Evolutionary conservation across 2,888 invertebrate genomes (phyloP).

Genomic region (Sphaerophoria taeniata): DNA sequence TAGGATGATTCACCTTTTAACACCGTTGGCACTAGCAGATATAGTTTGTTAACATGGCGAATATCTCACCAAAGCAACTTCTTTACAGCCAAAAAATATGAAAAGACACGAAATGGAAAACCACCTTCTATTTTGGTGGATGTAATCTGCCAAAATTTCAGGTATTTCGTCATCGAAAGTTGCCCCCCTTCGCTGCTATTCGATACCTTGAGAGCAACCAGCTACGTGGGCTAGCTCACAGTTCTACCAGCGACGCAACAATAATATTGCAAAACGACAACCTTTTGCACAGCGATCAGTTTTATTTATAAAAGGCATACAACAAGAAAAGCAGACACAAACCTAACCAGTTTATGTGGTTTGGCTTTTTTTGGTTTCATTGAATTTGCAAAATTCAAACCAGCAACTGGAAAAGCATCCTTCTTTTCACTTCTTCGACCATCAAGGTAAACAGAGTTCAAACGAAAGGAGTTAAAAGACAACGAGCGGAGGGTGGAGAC

Average conservation of each 20-base stretch:
- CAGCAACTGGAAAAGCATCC: slow-evolving; percentile 57
- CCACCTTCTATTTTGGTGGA: slow-evolving; percentile 31
- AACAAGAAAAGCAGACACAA: background rate
- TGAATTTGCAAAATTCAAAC: slow-evolving; percentile 50
- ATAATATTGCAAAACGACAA: slow-evolving; percentile 44
- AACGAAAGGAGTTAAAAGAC: slow-evolving; percentile 36
- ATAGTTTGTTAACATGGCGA: slow-evolving; percentile 6
- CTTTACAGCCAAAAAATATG: background rate
- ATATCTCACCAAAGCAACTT: slow-evolving; percentile 18
- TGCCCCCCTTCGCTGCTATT: slow-evolving; percentile 50
- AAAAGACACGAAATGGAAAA: slow-evolving; percentile 9
- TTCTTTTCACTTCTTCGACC: slow-evolving; percentile 34
- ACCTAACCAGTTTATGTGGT: slow-evolving; percentile 59
- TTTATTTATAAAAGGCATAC: slow-evolving; percentile 44
- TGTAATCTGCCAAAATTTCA: slow-evolving; percentile 35
- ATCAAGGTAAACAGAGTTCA: slow-evolving; percentile 72
- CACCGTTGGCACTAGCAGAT: slow-evolving; percentile 14
- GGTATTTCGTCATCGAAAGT: slow-evolving; percentile 62
- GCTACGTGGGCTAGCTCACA: slow-evolving; percentile 39
- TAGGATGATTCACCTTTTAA: slow-evolving; percentile 41
- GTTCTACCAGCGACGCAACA: slow-evolving; percentile 43
- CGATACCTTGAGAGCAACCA: slow-evolving; percentile 40
- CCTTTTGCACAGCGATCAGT: slow-evolving; percentile 62
- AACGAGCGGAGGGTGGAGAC: background rate
- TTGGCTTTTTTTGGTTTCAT: slow-evolving; percentile 16